phyloP scores from a whole-genome alignment of 2,797 vertebrate genomes.

The Anabas testudineus region DNA sequence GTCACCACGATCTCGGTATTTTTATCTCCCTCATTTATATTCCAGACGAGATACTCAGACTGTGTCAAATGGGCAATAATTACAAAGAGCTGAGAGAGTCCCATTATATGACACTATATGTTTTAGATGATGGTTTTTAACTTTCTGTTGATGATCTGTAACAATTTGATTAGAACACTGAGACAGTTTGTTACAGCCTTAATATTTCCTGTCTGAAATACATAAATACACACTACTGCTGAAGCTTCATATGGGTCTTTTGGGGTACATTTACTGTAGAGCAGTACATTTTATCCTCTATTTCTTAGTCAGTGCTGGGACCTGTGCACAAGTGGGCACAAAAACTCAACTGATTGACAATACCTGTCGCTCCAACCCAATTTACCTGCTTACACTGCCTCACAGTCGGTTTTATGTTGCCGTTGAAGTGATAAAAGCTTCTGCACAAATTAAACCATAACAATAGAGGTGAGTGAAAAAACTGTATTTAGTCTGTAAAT shows the following conservation, averaged over 20 bases:
- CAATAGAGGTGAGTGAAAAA: background rate
- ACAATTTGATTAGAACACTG: background rate
- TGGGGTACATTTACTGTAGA: too few relatives aligned
- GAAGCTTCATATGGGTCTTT: too few relatives aligned
- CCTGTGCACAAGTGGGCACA: too few relatives aligned
- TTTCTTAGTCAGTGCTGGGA: too few relatives aligned
- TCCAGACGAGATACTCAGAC: constrained; percentile 48
- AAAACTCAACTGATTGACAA: too few relatives aligned
- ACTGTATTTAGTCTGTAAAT: background rate
- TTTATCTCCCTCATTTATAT: constrained; percentile 62
- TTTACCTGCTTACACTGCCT: too few relatives aligned
- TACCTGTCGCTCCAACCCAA: too few relatives aligned
- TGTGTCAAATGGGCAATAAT: constrained; percentile 66
- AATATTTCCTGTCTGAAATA: too few relatives aligned
- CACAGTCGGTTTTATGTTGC: too few relatives aligned
- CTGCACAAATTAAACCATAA: background rate
- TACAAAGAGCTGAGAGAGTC: constrained; percentile 44
- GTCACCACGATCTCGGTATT: constrained; percentile 34
- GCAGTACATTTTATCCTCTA: too few relatives aligned
- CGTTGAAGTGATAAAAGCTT: background rate
- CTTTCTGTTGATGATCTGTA: constrained; percentile 4
- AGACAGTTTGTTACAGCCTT: too few relatives aligned
- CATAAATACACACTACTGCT: too few relatives aligned
- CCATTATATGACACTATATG: background rate
- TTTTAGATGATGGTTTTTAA: background rate